Evolutionary conservation across 1,140 invertebrate genomes (phyloP).

Genomic region (Bombus ignitus): DNA sequence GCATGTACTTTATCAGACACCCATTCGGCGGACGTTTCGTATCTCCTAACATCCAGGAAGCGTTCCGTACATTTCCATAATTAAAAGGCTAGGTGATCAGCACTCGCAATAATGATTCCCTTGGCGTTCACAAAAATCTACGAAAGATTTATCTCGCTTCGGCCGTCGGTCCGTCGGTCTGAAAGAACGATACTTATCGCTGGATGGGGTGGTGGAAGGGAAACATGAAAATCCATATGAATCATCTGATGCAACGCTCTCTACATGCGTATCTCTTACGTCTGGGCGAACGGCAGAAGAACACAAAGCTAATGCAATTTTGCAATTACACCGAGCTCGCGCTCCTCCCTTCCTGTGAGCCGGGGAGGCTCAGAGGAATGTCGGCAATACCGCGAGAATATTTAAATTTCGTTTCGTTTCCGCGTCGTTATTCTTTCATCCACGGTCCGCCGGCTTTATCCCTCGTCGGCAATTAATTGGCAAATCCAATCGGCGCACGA

Average conservation of each 20-base stretch:
- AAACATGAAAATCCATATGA: slow-evolving; percentile 66
- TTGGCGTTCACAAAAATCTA: slow-evolving; percentile 13
- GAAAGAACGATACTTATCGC: slow-evolving; percentile 49
- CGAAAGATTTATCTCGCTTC: slow-evolving; percentile 38
- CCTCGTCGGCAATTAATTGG: slow-evolving; percentile 65
- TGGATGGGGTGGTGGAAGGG: slow-evolving; percentile 10
- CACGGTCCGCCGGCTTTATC: slow-evolving; percentile 56
- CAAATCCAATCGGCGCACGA: slow-evolving; percentile 64
- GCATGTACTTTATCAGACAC: neutral
- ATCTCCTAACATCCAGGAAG: neutral
- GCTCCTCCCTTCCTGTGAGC: slow-evolving; percentile 35
- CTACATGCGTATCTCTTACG: slow-evolving; percentile 72
- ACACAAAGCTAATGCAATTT: slow-evolving; percentile 79
- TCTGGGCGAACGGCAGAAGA: slow-evolving; percentile 74
- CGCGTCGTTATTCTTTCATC: slow-evolving; percentile 75
- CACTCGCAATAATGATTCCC: slow-evolving; percentile 34
- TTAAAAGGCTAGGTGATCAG: slow-evolving; percentile 28
- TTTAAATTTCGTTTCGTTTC: slow-evolving; percentile 76
- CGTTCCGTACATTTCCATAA: neutral
- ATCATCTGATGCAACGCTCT: slow-evolving; percentile 66
- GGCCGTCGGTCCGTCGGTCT: slow-evolving; percentile 6
- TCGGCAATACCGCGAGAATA: slow-evolving; percentile 69
- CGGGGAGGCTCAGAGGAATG: slow-evolving; percentile 60
- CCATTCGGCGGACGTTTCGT: neutral
- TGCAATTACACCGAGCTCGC: slow-evolving; percentile 72